These are phyloP conservation scores for Drosophila prolongata DNA, from an alignment of 2,888 invertebrate genomes.

Conservation along the genomic window DNA sequence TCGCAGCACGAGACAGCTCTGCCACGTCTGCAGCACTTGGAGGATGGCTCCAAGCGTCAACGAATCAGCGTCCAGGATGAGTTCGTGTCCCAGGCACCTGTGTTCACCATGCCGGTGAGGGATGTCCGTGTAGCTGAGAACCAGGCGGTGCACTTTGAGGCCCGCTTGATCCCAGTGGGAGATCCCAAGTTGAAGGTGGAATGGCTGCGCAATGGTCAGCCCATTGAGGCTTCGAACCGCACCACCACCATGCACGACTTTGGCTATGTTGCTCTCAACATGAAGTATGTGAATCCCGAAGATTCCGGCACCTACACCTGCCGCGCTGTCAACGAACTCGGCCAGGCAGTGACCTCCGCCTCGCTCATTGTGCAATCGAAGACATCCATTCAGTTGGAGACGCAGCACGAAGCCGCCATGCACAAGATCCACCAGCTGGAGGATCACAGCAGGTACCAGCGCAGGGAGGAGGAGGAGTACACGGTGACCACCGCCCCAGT, in stretches of 20 bases:
- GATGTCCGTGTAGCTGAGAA: slow-evolving; percentile 94
- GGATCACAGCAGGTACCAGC: slow-evolving; percentile 91
- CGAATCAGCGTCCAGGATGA: slow-evolving; percentile 91
- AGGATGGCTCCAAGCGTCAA: slow-evolving; percentile 91
- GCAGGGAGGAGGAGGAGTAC: slow-evolving; percentile 92
- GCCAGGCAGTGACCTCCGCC: slow-evolving; percentile 97
- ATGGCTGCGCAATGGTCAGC: slow-evolving; percentile 96
- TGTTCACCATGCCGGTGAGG: slow-evolving; percentile 95
- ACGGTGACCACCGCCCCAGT: slow-evolving; percentile 92
- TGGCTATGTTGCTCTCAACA: slow-evolving; percentile 97
- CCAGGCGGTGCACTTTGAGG: slow-evolving; percentile 97
- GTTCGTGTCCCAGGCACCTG: slow-evolving; percentile 93
- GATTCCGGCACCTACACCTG: slow-evolving; percentile 99
- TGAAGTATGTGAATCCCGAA: slow-evolving; percentile 97
- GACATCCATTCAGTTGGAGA: slow-evolving; percentile 93
- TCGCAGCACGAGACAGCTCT: slow-evolving; percentile 95
- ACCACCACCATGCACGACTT: slow-evolving; percentile 98
- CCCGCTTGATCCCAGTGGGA: slow-evolving; percentile 96
- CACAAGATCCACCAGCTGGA: slow-evolving; percentile 94
- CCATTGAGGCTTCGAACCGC: slow-evolving; percentile 96
- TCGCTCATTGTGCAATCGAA: slow-evolving; percentile 95
- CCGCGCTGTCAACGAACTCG: slow-evolving; percentile 95
- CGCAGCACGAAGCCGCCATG: slow-evolving; percentile 94
- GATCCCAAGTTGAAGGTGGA: slow-evolving; percentile 96
- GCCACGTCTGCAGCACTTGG: slow-evolving; percentile 91